phyloP scores from a whole-genome alignment of 2,113 vertebrate species.

The Emydura subglobosa region DNA sequence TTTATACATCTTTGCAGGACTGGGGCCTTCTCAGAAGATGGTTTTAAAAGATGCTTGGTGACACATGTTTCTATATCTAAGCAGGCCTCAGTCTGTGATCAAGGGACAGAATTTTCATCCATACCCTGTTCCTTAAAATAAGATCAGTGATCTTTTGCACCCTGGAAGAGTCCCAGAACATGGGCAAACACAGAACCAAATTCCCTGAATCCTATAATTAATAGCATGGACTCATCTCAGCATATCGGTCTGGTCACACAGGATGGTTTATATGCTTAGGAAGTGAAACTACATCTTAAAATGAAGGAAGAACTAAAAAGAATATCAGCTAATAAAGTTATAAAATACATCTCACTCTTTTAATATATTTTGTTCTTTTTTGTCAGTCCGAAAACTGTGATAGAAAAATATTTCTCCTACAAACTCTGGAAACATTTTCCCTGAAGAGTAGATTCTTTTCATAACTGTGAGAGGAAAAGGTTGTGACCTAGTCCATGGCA shows the following conservation, averaged over 20 bases:
- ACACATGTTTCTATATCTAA: background rate
- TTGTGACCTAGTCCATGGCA: background rate
- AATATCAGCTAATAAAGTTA: slow-evolving; percentile 7
- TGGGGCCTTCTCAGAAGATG: background rate
- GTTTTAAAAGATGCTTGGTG: background rate
- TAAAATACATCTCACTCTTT: background rate
- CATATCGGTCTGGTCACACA: slow-evolving; percentile 41
- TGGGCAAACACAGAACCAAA: slow-evolving; percentile 37
- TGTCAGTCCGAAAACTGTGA: background rate
- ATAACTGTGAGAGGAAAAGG: background rate
- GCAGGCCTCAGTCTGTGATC: background rate
- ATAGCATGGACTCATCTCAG: slow-evolving; percentile 44
- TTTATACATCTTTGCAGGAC: background rate
- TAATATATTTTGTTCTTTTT: background rate
- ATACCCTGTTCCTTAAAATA: slow-evolving; percentile 58
- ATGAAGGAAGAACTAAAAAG: background rate
- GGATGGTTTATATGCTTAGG: background rate
- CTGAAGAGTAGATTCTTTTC: slow-evolving; percentile 2
- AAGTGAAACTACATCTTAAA: background rate
- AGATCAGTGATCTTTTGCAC: slow-evolving; percentile 43
- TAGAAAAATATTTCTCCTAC: background rate
- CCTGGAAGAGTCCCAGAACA: slow-evolving; percentile 53
- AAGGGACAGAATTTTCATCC: slow-evolving; percentile 27
- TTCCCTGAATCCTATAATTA: slow-evolving; percentile 77
- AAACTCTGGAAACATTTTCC: background rate